Evolutionary conservation across 2,888 invertebrate genomes (phyloP), one percentile per base, ranked within the genome.

Genomic region (Sesia bembeciformis): DNA sequence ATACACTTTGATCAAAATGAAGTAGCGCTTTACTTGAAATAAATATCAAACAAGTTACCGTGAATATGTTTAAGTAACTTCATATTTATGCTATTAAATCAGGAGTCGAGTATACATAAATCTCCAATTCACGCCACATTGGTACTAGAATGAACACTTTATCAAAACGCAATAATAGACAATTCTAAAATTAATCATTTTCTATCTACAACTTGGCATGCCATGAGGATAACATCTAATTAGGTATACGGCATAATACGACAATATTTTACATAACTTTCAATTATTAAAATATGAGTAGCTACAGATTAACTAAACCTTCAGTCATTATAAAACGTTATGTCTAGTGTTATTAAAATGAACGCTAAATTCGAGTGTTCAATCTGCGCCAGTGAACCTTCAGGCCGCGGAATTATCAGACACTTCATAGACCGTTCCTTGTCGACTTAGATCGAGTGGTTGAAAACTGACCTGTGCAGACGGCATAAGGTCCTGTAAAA

Each of bases 131-230:
- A 46, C 46, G 46, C 23, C 23, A 23, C 23, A 23, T 46, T 46
- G 46, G 46, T 8, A 46, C n/a, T 46, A 64, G 63, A 66, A 66
- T 76, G 72, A 81, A 80, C 77, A 78, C 72, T 73, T 75, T 74
- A 62, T 67, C 55, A 66, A 74, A 70, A 67, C 65, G 67, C 60
- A 67, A 59, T 73, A 75, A 74, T 74, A 79, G 74, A 76, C 73
- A 74, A 67, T 68, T 62, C 57, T 63, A 66, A 63, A 61, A 58
- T 66, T 60, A 64, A 58, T 23, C 58, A 57, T 60, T 62, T 58
- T 56, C 60, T 63, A 63, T 61, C 62, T 63, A 63, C 62, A 59
- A 55, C 60, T 67, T 69, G 70, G 67, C 74, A 75, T 74, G 68
- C 67, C 60, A 68, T 63, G 66, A 65, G 67, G 67, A 58, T 52